Percentiles rank a stretch among this genome's conserved stretches.
Evolutionary conservation across 35 echinoderm and acorn worm genomes (phyloP).

Genomic region (Apostichopus californicus): DNA sequence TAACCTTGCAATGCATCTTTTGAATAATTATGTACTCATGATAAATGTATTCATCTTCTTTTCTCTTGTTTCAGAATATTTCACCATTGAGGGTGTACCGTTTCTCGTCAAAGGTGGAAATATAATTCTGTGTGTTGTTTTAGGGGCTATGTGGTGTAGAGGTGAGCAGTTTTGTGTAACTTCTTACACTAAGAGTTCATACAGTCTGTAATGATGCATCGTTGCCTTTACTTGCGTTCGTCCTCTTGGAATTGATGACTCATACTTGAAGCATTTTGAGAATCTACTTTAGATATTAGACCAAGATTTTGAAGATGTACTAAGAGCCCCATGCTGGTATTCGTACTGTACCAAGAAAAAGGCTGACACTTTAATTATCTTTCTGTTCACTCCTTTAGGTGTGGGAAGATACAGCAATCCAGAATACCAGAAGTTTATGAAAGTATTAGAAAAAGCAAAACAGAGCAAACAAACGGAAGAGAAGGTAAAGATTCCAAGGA

Average conservation of each 20-base stretch:
- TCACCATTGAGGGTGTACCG: constrained; percentile 30
- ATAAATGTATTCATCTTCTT: neutral
- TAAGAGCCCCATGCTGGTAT: too few species aligned
- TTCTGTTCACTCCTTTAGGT: constrained; percentile 1
- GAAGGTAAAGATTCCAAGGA: constrained; percentile 26
- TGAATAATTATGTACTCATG: too few species aligned
- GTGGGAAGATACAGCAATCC: constrained; percentile 56
- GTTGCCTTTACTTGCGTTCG: neutral
- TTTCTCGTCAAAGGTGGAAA: constrained; percentile 38
- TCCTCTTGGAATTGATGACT: too few species aligned
- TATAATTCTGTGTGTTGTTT: constrained; percentile 47
- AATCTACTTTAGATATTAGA: too few species aligned
- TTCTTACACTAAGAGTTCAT: neutral
- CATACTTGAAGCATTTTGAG: too few species aligned
- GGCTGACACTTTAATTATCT: neutral
- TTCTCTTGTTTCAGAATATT: constrained; percentile 30
- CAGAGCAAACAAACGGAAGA: constrained; percentile 3
- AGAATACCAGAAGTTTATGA: constrained; percentile 56
- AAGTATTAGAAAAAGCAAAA: constrained; percentile 52
- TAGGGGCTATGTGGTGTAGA: constrained; percentile 48
- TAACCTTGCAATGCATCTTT: too few species aligned
- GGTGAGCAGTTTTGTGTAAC: neutral
- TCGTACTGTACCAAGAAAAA: too few species aligned
- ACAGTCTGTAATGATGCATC: neutral
- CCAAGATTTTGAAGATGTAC: too few species aligned